A percentile compares a stretch with the other conserved stretches of the same genome.
Conservation (phyloP, 64 coral and sea anemone species). For the Actinia tenebrosa region DNA sequence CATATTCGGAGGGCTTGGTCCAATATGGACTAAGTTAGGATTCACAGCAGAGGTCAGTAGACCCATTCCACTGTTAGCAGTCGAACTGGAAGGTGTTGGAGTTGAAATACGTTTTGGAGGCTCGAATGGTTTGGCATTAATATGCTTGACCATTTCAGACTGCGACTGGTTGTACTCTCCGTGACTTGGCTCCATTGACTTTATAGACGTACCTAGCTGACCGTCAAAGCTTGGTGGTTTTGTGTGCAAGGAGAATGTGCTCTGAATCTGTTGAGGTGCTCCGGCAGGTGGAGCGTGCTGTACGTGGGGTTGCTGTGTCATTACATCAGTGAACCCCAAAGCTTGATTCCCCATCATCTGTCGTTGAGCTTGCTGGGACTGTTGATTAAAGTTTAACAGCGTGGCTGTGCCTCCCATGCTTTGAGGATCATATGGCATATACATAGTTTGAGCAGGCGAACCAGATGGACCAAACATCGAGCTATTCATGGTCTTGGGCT, state of each 20-base stretch:
- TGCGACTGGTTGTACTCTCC: conserved; percentile 50
- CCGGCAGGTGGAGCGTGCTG: conserved; percentile 22
- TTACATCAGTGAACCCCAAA: conserved; percentile 33
- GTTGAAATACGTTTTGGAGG: conserved; percentile 88
- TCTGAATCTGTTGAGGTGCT: conserved; percentile 58
- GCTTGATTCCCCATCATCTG: conserved; percentile 39
- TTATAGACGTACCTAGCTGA: conserved; percentile 40
- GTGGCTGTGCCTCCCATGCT: conserved; percentile 48
- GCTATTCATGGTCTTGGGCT: conserved; percentile 51
- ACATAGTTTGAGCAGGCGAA: conserved; percentile 62
- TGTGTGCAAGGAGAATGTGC: conserved; percentile 43
- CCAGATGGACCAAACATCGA: conserved; percentile 59
- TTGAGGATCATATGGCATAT: conserved; percentile 78
- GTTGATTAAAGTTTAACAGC: conserved; percentile 61
- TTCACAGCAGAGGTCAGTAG: conserved; percentile 48
- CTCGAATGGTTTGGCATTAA: conserved; percentile 98
- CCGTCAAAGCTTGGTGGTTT: conserved; percentile 57
- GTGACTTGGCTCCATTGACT: conserved; percentile 40
- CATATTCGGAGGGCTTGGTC: conserved; percentile 54
- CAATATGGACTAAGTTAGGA: conserved; percentile 60
- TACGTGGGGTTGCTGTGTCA: conserved; percentile 22
- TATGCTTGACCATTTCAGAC: conserved; percentile 90
- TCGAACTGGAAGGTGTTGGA: conserved; percentile 46
- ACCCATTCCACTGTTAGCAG: conserved; percentile 45
- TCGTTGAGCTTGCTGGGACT: conserved; percentile 60